phyloP scores from a whole-genome alignment of 1,140 invertebrate species.

The Drosophila willistoni region DNA sequence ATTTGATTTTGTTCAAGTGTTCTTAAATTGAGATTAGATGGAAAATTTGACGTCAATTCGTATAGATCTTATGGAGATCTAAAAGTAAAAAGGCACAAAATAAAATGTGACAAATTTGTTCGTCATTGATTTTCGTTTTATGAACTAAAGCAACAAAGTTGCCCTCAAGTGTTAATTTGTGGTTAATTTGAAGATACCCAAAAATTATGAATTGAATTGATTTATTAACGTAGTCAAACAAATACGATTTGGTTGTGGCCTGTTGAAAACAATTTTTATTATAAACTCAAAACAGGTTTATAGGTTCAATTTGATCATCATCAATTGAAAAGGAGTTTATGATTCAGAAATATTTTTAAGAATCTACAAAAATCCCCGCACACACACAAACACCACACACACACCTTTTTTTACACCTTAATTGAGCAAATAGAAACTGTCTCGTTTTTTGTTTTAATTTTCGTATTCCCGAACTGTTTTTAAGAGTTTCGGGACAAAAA shows the following conservation, averaged over 20 bases:
- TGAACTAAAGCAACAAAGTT: slow-evolving; percentile 10
- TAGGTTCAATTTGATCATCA: background rate
- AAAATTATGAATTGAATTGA: slow-evolving; percentile 42
- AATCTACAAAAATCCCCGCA: background rate
- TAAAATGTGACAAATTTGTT: background rate
- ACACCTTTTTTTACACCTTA: background rate
- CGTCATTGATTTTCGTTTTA: background rate
- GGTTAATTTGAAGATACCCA: slow-evolving; percentile 26
- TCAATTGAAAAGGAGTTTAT: slow-evolving; percentile 1
- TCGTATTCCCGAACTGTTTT: slow-evolving; percentile 2
- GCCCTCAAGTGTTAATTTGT: slow-evolving; percentile 44
- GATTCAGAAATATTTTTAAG: slow-evolving; percentile 7
- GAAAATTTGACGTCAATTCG: slow-evolving; percentile 30
- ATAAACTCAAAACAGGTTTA: slow-evolving; percentile 1
- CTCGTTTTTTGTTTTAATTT: background rate
- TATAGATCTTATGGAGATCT: slow-evolving; percentile 17
- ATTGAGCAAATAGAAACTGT: slow-evolving; percentile 26
- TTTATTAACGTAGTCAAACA: slow-evolving; percentile 52
- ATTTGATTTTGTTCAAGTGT: slow-evolving; percentile 28
- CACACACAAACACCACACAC: background rate
- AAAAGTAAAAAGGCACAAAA: too few species aligned
- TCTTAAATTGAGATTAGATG: slow-evolving; percentile 30
- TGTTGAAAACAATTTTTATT: background rate
- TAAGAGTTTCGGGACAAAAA: slow-evolving; percentile 25
- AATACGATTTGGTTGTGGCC: slow-evolving; percentile 27